These are phyloP conservation scores for Drymodes brunneopygia DNA, from an alignment of 2,113 vertebrate genomes.

Conservation along the genomic window DNA sequence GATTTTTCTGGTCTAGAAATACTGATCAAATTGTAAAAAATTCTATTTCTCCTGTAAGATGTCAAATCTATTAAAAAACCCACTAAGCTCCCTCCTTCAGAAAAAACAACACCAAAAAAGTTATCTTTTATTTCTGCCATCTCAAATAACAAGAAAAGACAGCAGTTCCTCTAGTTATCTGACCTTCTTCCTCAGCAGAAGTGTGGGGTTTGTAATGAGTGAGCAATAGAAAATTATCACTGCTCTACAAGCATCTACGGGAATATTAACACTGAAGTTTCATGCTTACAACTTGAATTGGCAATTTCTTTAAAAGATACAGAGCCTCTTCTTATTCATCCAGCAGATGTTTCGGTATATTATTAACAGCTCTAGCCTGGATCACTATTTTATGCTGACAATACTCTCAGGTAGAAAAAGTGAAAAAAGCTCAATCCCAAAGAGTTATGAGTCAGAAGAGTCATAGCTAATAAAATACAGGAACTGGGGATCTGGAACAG, in stretches of 20 bases:
- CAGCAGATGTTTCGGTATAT: background rate
- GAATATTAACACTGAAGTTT: background rate
- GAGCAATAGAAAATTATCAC: background rate
- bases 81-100: fast-evolving
- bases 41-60: background rate
- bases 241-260: background rate
- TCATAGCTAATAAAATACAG: background rate
- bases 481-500: background rate
- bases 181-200: background rate
- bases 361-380: background rate
- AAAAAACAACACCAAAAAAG: background rate
- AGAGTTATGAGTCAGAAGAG: background rate
- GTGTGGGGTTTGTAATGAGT: background rate
- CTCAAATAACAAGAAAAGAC: background rate
- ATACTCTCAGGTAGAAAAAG: background rate
- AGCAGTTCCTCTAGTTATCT: background rate
- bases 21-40: background rate
- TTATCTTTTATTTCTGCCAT: background rate
- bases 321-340: background rate
- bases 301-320: background rate
- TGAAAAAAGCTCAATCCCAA: background rate
- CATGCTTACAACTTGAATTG: background rate
- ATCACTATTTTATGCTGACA: background rate
- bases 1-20: background rate
- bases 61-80: background rate